These are phyloP conservation scores for Thereva nobilitata DNA, from an alignment of 2,888 invertebrate genomes.

Conservation along the genomic window DNA sequence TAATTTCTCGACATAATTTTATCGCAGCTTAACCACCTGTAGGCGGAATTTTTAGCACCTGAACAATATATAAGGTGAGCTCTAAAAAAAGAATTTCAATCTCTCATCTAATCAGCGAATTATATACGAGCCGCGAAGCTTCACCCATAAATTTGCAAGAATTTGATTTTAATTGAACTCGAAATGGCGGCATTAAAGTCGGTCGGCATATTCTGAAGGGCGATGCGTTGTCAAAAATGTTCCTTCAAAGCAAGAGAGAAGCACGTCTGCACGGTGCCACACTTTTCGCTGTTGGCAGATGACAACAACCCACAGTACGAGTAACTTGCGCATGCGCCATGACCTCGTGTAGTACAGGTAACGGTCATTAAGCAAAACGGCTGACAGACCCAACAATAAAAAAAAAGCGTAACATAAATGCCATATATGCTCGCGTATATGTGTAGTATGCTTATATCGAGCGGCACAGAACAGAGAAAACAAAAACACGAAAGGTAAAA, in stretches of 20 bases:
- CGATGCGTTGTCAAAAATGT: too few species aligned
- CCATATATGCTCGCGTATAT: background rate
- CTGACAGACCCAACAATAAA: slow-evolving; percentile 12
- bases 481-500: slow-evolving; percentile 11
- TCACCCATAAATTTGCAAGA: too few species aligned
- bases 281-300: background rate
- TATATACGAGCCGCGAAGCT: too few species aligned
- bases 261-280: background rate
- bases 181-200: too few species aligned
- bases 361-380: slow-evolving; percentile 34
- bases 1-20: too few species aligned
- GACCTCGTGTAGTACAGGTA: slow-evolving; percentile 6
- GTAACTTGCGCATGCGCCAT: slow-evolving; percentile 31
- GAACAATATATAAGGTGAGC: too few species aligned
- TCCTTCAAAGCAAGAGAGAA: background rate
- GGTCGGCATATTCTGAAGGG: too few species aligned
- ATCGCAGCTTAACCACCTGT: too few species aligned
- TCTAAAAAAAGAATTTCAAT: too few species aligned
- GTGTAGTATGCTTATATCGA: background rate
- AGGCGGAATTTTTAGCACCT: too few species aligned
- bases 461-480: slow-evolving; percentile 20
- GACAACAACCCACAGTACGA: background rate
- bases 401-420: slow-evolving; percentile 3
- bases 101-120: too few species aligned
- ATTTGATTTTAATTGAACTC: too few species aligned